Percentiles rank a stretch among this genome's conserved stretches.
Evolutionary conservation across 2,888 invertebrate genomes (phyloP).

Genomic region (Prostheceraeus crozeri): DNA sequence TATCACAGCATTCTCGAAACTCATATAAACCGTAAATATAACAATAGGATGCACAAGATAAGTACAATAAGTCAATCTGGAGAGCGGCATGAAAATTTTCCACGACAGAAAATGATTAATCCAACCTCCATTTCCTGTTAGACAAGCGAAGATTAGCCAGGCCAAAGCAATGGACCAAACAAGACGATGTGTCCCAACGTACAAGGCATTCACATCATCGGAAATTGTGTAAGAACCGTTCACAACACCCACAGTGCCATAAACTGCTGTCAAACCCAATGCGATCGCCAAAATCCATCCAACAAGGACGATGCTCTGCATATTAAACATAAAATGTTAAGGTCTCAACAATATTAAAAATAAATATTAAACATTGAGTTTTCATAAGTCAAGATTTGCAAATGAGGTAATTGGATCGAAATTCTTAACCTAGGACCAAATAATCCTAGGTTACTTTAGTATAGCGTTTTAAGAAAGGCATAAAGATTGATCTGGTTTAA

Average conservation of each 20-base stretch:
- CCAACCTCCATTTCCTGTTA: conserved; percentile 58
- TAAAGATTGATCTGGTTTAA: too few species aligned
- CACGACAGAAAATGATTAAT: conserved; percentile 74
- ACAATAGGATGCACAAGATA: conserved; percentile 64
- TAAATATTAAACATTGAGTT: too few species aligned
- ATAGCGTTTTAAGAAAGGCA: too few species aligned
- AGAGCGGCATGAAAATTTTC: conserved; percentile 75
- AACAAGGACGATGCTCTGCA: too few species aligned
- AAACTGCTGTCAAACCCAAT: conserved; percentile 46
- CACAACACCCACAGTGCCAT: conserved; percentile 50
- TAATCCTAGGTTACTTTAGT: too few species aligned
- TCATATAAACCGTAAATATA: too few species aligned
- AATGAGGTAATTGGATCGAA: too few species aligned
- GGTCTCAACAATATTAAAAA: too few species aligned
- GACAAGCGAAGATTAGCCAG: conserved; percentile 61
- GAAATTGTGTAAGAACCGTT: conserved; percentile 44
- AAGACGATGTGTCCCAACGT: conserved; percentile 57
- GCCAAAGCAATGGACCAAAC: conserved; percentile 59
- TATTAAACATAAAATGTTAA: too few species aligned
- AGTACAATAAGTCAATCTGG: conserved; percentile 83
- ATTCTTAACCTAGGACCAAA: too few species aligned
- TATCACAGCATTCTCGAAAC: too few species aligned
- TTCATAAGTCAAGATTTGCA: too few species aligned
- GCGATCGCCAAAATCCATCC: conserved; percentile 48
- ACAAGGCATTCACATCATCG: conserved; percentile 48